A percentile compares a stretch with the other conserved stretches of the same genome.
Evolutionary conservation across 2,113 vertebrate species (phyloP).

Genomic region (Pseudopodoces humilis): DNA sequence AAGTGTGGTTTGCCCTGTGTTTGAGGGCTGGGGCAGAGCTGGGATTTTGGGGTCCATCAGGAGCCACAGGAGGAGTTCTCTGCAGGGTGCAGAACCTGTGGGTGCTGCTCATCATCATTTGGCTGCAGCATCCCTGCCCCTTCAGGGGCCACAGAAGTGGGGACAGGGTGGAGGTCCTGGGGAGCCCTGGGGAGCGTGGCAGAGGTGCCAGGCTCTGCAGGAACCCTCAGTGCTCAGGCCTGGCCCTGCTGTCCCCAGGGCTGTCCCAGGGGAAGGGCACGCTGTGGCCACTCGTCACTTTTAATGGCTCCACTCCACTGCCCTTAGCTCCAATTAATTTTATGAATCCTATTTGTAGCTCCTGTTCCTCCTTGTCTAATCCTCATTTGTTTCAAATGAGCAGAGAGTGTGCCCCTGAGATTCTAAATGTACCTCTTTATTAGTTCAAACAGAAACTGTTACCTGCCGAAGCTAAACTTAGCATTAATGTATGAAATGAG

Average conservation of each 20-base stretch:
- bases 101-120: too few relatives aligned
- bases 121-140: neutral
- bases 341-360: conserved; percentile 37
- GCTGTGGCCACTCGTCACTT: neutral
- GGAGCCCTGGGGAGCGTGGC: neutral
- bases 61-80: fast-evolving
- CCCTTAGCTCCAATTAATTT: conserved; percentile 22
- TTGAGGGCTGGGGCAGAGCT: neutral
- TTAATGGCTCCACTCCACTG: neutral
- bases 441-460: conserved; percentile 28
- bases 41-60: neutral
- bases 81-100: neutral
- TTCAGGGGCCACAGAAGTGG: fast-evolving
- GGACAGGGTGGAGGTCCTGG: neutral
- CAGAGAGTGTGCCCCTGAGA: conserved; percentile 10
- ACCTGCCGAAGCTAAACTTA: conserved; percentile 47
- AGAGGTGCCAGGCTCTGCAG: neutral
- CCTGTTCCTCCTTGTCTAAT: conserved; percentile 13
- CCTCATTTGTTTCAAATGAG: conserved; percentile 50
- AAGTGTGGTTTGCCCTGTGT: neutral
- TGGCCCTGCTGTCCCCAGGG: neutral
- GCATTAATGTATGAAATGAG: neutral
- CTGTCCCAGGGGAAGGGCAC: neutral
- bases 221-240: neutral
- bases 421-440: conserved; percentile 16